Evolutionary conservation across 2,113 vertebrate genomes (phyloP), one percentile per base, ranked within the genome.

Genomic region (human (Homo sapiens)): DNA sequence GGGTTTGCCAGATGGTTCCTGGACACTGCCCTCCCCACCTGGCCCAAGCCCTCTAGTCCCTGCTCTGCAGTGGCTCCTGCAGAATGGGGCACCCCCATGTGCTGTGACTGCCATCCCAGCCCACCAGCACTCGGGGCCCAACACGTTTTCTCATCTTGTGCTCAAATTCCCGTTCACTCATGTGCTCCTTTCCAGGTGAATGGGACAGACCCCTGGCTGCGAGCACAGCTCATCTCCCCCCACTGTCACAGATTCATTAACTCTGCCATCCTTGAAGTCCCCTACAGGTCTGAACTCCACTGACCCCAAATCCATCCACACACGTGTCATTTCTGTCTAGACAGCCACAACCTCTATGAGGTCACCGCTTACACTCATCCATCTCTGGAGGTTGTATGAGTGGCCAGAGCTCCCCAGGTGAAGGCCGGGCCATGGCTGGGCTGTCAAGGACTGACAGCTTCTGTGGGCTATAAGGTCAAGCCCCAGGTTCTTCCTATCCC

Each of bases 1-100:
- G 38, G 38, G 66, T 17, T 16, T 22, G 6, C 16, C 68, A 61
- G 14, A 57, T 22, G 9, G 30, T 75, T 61, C 72, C 43, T 32
- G 78, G 86, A 25, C 40, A 27, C 38, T 40, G 43, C 20, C 66
- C 0, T 1, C 16, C 48, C 27, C 35, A 1, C 1, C 38, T 0
- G 0, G 43, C 17, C 43, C 30, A 66, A 61, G 82, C 27, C 30
- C 25, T 64, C n/a, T 25, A 3, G 52, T 64, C n/a, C 66, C n/a
- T 82, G 76, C n/a, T 81, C 43, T 32, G 32, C 22, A 64, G 32
- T 70, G 50, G 84, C n/a, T 93, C 20, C 75, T 94, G 50, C 79
- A 59, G 17, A 45, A 40, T 3, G n/a, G 4, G 76, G 8, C 22
- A 14, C 18, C 3, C 18, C 68, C 35, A 13, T 27, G 40, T 40